Evolutionary conservation across 1,140 invertebrate genomes (phyloP).

Genomic region (Drosophila kurseongensis): DNA sequence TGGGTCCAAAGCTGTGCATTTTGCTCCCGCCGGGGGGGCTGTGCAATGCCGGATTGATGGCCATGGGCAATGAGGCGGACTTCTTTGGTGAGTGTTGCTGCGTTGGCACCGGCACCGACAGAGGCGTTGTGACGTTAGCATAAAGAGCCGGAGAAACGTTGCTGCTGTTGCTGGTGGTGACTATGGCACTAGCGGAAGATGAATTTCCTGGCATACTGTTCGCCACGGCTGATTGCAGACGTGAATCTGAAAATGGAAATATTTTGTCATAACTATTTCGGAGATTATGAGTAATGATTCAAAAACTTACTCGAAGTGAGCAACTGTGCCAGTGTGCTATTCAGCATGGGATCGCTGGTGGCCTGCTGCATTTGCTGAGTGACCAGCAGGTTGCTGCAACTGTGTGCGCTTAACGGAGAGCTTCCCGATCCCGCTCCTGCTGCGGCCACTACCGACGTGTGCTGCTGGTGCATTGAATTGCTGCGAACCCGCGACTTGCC

Average conservation of each 20-base stretch:
- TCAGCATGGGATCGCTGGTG: constrained; percentile 84
- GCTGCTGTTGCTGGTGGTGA: constrained; percentile 31
- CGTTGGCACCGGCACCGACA: constrained; percentile 39
- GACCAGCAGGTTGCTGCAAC: constrained; percentile 55
- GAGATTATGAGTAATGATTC: too few relatives aligned
- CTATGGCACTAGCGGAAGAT: constrained; percentile 76
- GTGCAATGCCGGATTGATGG: constrained; percentile 61
- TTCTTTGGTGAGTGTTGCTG: constrained; percentile 80
- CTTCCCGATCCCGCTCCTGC: constrained; percentile 47
- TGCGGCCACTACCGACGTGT: constrained; percentile 45
- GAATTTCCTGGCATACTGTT: constrained; percentile 59
- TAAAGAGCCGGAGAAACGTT: constrained; percentile 46
- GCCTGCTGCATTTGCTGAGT: constrained; percentile 61
- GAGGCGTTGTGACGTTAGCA: constrained; percentile 44
- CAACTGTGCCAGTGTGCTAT: constrained; percentile 80
- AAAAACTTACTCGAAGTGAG: constrained; percentile 64
- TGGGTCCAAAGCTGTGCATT: constrained; percentile 51
- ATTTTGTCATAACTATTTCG: background rate
- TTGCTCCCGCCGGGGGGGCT: constrained; percentile 68
- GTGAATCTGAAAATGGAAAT: constrained; percentile 49
- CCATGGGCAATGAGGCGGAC: constrained; percentile 73
- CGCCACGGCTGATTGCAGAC: constrained; percentile 74
- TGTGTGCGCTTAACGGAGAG: constrained; percentile 44
- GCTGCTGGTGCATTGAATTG: constrained; percentile 83
- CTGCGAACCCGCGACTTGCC: constrained; percentile 76